Conservation (phyloP, 2,113 vertebrate species). For the Callorhinus ursinus region DNA sequence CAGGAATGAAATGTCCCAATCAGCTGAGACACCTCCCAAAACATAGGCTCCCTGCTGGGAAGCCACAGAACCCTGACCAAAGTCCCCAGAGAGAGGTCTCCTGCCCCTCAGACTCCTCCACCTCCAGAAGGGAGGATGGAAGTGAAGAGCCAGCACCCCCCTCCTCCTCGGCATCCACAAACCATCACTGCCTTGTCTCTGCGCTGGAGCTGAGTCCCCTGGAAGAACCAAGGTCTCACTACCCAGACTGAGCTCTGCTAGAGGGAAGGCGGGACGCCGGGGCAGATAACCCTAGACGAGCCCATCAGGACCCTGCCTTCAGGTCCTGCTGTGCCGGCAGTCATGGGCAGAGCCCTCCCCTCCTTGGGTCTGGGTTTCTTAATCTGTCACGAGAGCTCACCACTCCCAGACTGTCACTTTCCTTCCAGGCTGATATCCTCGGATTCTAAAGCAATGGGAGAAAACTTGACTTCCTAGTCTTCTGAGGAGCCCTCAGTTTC, state of each 20-base stretch:
- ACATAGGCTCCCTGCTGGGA: neutral
- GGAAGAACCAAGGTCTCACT: neutral
- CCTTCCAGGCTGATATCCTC: neutral
- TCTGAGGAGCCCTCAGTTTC: neutral
- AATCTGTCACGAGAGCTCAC: neutral
- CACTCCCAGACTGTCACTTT: neutral
- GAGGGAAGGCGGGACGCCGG: accelerated
- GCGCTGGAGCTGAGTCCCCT: neutral
- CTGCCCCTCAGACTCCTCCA: neutral
- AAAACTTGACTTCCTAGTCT: neutral
- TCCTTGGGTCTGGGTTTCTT: neutral
- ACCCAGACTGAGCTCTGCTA: neutral
- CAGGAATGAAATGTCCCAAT: neutral
- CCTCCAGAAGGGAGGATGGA: neutral
- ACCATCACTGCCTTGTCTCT: neutral
- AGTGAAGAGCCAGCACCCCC: neutral
- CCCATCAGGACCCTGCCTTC: neutral
- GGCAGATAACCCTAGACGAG: neutral
- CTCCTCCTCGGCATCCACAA: neutral
- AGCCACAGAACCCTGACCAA: neutral
- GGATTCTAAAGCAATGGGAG: neutral
- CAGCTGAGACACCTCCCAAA: neutral
- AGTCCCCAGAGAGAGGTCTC: neutral
- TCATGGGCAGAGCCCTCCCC: accelerated
- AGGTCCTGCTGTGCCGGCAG: neutral